phyloP scores from a whole-genome alignment of 2,113 vertebrate species.

The Morone saxatilis region DNA sequence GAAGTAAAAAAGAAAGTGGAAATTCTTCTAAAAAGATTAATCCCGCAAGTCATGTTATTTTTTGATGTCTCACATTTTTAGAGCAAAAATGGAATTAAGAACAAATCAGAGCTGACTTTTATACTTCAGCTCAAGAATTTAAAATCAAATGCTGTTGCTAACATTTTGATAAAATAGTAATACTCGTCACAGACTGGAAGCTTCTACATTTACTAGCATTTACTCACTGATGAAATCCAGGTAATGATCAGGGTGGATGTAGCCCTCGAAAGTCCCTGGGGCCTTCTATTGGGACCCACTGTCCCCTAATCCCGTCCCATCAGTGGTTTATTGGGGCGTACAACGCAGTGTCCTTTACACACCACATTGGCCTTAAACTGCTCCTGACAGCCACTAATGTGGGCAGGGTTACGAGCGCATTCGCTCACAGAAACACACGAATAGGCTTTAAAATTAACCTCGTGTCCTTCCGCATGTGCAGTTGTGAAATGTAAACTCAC shows the following conservation, averaged over 20 bases:
- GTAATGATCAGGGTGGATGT: conserved; percentile 15
- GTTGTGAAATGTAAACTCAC: background rate
- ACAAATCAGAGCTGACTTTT: background rate
- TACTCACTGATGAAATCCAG: conserved; percentile 10
- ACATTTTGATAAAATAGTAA: background rate
- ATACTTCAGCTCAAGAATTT: background rate
- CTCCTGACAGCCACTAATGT: conserved; percentile 3
- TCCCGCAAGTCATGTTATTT: too few species aligned
- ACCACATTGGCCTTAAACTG: conserved; percentile 6
- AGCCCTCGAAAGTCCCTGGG: conserved; percentile 37
- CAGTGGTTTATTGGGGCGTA: conserved; percentile 48
- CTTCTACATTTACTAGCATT: background rate
- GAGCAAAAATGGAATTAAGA: too few species aligned
- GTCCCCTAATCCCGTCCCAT: conserved; percentile 40
- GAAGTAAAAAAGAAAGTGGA: too few species aligned
- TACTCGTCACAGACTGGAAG: background rate
- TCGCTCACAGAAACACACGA: background rate
- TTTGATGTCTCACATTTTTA: too few species aligned
- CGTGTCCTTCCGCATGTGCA: background rate
- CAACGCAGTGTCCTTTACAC: conserved; percentile 24
- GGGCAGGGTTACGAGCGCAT: background rate
- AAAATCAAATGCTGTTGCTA: background rate
- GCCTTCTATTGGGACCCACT: background rate
- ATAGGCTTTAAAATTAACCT: conserved; percentile 7
- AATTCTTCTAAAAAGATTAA: too few species aligned